Percentiles rank a stretch among this genome's conserved stretches.
These are phyloP conservation scores for Corythornis vintsioides DNA, from an alignment of 2,113 vertebrate species.

Conservation along the genomic window DNA sequence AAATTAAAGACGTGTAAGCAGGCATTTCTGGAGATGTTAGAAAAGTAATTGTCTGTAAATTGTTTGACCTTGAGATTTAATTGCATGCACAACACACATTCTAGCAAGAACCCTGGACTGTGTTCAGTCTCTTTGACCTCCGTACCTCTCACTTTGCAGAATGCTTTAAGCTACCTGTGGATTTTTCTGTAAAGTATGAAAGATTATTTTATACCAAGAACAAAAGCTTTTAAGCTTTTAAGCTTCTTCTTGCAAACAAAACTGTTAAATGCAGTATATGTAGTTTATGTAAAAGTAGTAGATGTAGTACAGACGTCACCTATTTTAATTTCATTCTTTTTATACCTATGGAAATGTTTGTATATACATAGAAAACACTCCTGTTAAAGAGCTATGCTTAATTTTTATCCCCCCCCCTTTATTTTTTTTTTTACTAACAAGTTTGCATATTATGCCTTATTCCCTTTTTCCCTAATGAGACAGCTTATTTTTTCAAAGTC, in stretches of 20 bases:
- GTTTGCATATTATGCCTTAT: slow-evolving; percentile 84
- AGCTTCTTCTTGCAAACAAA: slow-evolving; percentile 35
- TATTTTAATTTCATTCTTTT: slow-evolving; percentile 50
- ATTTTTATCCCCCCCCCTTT: slow-evolving; percentile 45
- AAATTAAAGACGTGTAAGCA: slow-evolving; percentile 92
- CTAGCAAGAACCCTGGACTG: slow-evolving; percentile 81
- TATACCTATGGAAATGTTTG: slow-evolving; percentile 52
- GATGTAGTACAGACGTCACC: not conserved
- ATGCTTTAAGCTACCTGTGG: slow-evolving; percentile 83
- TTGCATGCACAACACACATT: slow-evolving; percentile 88
- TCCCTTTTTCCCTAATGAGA: slow-evolving; percentile 84
- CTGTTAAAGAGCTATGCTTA: slow-evolving; percentile 65
- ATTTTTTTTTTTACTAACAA: slow-evolving; percentile 74
- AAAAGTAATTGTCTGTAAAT: slow-evolving; percentile 93
- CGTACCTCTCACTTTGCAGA: slow-evolving; percentile 73
- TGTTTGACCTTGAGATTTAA: slow-evolving; percentile 92
- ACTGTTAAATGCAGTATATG: slow-evolving; percentile 5
- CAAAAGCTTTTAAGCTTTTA: slow-evolving; percentile 70
- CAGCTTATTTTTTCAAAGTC: slow-evolving; percentile 86
- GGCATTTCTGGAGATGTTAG: slow-evolving; percentile 91
- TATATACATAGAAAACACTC: not conserved
- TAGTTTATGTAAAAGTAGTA: not conserved
- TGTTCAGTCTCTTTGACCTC: slow-evolving; percentile 79
- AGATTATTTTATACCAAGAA: slow-evolving; percentile 72
- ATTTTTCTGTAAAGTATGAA: slow-evolving; percentile 81